Evolutionary conservation across 2,888 invertebrate genomes (phyloP), one percentile per base, ranked within the genome.

Genomic region (Copidosoma aretas): DNA sequence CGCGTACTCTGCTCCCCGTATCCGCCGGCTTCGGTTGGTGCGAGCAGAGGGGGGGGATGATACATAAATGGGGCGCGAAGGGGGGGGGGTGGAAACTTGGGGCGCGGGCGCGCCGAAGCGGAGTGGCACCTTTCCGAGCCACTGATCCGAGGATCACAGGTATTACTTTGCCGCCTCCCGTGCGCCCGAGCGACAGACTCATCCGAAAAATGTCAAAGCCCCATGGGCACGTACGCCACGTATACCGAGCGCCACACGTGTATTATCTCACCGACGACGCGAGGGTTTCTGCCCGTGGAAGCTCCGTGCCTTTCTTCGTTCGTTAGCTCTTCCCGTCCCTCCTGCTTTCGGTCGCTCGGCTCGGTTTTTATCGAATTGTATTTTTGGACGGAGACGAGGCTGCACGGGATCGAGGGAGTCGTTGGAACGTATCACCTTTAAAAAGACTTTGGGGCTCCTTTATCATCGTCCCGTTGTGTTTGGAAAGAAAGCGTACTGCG

Each of bases 171-270:
- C 22, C 51, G 17, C 22, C 46, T 43, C 56, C 46, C 32, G 32
- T 32, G 3, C 32, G 43, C 19, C 25, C 49, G 25, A 8, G 32
- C 53, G 62, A 67, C 62, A 67, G 32, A 15, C 52, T 68, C 67
- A 63, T 68, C 63, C 59, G 60, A 68, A 68, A 68, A 68, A 68
- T 49, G 67, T 63, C 63, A 63, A 68, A 63, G 67, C 63, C 41
- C 21, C 21, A 15, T n/a, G n/a, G n/a, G n/a, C n/a, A n/a, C n/a
- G n/a, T n/a, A n/a, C 41, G 46, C 22, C 21, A 1, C 63, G 24
- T 25, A 63, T 15, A 43, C n/a, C 12, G 43, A 17, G 43, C 17
- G 43, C 17, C 17, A 46, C 12, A 46, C 43, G 12, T 12, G 43
- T 32, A 8, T 32, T 5, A 32, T 32, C 3, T 49, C 56, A 39